phyloP scores from a whole-genome alignment of 2,888 invertebrate species.

The Ellobium chinense region DNA sequence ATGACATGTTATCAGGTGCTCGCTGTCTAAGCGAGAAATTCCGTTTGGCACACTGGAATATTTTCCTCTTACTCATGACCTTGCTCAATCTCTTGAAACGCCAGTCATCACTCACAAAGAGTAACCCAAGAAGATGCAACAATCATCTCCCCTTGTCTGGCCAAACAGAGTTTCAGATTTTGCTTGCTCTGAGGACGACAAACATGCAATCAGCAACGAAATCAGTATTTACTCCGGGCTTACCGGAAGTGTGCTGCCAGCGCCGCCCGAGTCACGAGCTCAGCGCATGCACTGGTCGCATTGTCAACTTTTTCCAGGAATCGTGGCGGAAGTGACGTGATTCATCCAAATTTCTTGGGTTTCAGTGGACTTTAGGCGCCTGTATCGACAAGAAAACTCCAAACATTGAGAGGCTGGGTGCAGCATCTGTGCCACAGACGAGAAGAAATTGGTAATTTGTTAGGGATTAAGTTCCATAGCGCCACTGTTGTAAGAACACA shows the following conservation, averaged over 20 bases:
- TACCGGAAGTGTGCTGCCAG: constrained; percentile 29
- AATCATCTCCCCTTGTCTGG: no score
- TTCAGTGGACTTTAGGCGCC: constrained; percentile 6
- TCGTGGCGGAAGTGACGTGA: constrained; percentile 19
- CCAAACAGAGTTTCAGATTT: background rate
- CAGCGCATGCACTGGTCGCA: constrained; percentile 6
- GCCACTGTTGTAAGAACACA: background rate
- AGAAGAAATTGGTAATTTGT: constrained; percentile 35
- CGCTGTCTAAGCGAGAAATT: no score
- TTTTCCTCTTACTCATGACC: no score
- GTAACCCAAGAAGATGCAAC: no score
- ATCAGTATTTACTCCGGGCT: constrained; percentile 33
- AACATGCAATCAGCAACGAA: constrained; percentile 25
- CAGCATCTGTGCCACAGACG: constrained; percentile 20
- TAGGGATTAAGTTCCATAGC: constrained; percentile 7
- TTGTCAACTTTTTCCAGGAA: constrained; percentile 29
- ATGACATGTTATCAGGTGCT: no score
- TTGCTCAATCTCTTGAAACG: no score
- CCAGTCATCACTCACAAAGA: no score
- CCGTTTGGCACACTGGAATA: no score
- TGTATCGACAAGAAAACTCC: constrained; percentile 10
- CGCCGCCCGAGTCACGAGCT: constrained; percentile 31
- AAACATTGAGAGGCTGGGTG: constrained; percentile 24
- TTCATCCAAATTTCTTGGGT: constrained; percentile 29
- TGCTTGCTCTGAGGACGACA: background rate